These are phyloP conservation scores for Pyrrhosoma nymphula DNA, from an alignment of 2,888 invertebrate genomes.

Conservation along the genomic window DNA sequence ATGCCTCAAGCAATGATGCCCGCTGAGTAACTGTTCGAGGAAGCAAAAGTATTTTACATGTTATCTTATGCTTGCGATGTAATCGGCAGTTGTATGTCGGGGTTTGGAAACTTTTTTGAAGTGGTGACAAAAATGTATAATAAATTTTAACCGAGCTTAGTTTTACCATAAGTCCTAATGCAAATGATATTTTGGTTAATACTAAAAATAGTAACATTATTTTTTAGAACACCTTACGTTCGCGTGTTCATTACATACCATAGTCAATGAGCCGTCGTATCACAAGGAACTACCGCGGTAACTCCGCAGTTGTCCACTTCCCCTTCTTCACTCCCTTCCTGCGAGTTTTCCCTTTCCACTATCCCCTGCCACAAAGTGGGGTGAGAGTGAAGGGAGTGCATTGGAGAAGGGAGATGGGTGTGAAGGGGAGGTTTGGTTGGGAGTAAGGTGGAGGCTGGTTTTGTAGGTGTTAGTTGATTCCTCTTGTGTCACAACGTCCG, in stretches of 20 bases:
- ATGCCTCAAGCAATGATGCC: too few relatives aligned
- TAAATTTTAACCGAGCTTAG: too few relatives aligned
- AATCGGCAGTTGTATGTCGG: too few relatives aligned
- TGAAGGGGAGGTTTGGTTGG: background rate
- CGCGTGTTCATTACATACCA: background rate
- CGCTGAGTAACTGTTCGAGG: too few relatives aligned
- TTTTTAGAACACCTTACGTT: background rate
- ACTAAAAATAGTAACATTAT: background rate
- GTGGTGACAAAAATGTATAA: too few relatives aligned
- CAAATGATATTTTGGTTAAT: too few relatives aligned
- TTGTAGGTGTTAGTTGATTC: constrained; percentile 40
- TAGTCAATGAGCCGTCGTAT: background rate
- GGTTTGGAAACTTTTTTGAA: too few relatives aligned
- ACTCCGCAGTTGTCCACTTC: too few relatives aligned
- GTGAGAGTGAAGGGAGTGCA: background rate
- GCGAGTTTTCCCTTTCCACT: background rate
- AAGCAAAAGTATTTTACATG: too few relatives aligned
- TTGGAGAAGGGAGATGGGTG: background rate
- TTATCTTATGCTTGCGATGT: too few relatives aligned
- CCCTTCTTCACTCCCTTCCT: too few relatives aligned
- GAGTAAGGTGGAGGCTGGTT: background rate
- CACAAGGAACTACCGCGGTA: background rate
- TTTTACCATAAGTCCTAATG: too few relatives aligned
- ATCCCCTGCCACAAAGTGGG: background rate
- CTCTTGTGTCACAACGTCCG: constrained; percentile 30